A percentile compares a stretch with the other conserved stretches of the same genome.
Evolutionary conservation across 2,797 vertebrate genomes (phyloP).

Genomic region (Myotis findleyi): DNA sequence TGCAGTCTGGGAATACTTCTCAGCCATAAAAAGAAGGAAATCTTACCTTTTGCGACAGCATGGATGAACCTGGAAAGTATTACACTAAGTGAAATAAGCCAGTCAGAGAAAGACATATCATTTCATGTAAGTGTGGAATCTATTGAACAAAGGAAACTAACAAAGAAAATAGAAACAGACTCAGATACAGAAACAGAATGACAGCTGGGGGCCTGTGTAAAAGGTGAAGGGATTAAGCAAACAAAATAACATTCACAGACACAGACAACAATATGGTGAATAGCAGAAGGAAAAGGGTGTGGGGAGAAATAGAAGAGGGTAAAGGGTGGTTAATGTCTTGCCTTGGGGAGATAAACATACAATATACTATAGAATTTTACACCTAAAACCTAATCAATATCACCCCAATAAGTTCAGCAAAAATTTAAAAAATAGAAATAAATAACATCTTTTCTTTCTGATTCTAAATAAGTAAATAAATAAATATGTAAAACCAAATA

Average conservation of each 20-base stretch:
- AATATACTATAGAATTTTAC: neutral
- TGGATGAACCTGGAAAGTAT: neutral
- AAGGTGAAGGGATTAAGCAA: neutral
- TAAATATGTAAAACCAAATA: constrained; percentile 28
- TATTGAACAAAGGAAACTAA: neutral
- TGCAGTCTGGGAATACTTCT: neutral
- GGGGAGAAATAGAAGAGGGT: neutral
- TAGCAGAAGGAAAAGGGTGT: neutral
- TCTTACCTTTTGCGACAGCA: neutral
- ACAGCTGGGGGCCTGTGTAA: neutral
- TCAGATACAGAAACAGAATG: neutral
- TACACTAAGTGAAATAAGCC: neutral
- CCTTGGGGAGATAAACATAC: neutral
- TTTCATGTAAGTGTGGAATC: neutral
- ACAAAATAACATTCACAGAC: neutral
- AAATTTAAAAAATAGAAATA: neutral
- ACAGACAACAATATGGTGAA: neutral
- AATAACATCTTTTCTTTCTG: neutral
- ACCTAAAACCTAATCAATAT: neutral
- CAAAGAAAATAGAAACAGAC: neutral
- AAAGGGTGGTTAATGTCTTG: neutral
- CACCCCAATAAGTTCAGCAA: neutral
- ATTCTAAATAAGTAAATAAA: neutral
- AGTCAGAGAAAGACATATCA: neutral
- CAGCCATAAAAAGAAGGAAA: neutral